Evolutionary conservation across 2,888 invertebrate species (phyloP).

Genomic region (Tinea trinotella): DNA sequence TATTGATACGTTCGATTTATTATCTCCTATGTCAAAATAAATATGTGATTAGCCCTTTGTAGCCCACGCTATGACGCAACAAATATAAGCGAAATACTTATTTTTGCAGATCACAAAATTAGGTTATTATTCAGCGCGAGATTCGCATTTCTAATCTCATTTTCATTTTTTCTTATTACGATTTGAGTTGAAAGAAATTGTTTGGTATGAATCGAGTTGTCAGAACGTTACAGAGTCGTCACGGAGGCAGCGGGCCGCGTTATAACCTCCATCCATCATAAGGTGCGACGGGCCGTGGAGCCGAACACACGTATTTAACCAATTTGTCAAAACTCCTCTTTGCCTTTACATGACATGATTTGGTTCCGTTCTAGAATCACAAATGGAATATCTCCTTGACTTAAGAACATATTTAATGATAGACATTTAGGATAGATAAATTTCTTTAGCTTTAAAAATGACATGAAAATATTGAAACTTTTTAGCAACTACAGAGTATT

Average conservation of each 20-base stretch:
- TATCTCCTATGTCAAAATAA: neutral
- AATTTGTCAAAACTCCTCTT: constrained; percentile 36
- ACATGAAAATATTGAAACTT: too few relatives aligned
- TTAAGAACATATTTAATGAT: neutral
- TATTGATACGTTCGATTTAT: constrained; percentile 27
- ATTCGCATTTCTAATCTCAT: constrained; percentile 45
- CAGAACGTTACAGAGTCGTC: constrained; percentile 28
- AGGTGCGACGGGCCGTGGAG: constrained; percentile 26
- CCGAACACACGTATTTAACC: constrained; percentile 33
- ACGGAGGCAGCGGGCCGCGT: constrained; percentile 24
- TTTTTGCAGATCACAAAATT: neutral
- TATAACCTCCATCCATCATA: constrained; percentile 38
- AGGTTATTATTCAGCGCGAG: constrained; percentile 26
- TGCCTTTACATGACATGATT: constrained; percentile 26
- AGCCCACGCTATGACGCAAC: neutral
- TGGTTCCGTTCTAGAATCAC: neutral
- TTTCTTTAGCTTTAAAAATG: too few relatives aligned
- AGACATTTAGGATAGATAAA: too few relatives aligned
- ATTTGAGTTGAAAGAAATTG: constrained; percentile 64
- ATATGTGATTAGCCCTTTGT: neutral
- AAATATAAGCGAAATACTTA: neutral
- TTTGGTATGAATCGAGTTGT: constrained; percentile 46
- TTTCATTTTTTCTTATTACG: constrained; percentile 68
- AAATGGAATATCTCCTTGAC: neutral
- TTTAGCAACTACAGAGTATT: too few relatives aligned